phyloP scores from a whole-genome alignment of 1,140 invertebrate species.

The Solenopsis fugax region DNA sequence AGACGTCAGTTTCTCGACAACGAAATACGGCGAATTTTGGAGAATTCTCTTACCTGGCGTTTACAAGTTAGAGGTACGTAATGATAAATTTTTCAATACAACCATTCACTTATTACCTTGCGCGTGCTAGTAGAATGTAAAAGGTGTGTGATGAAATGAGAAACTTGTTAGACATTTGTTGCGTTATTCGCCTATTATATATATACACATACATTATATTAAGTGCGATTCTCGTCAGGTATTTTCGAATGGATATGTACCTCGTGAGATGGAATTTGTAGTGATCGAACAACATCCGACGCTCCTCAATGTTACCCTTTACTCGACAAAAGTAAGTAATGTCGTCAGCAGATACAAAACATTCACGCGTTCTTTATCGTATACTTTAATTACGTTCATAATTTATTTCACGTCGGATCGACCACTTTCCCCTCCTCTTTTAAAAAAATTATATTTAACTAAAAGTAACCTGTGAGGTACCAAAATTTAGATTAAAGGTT shows the following conservation, averaged over 20 bases:
- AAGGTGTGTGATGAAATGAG: not conserved
- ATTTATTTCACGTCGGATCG: not conserved
- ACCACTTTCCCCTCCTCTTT: too few relatives aligned
- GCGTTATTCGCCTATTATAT: not conserved
- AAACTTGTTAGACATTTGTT: not conserved
- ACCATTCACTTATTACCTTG: not conserved
- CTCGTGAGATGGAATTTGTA: conserved; percentile 94
- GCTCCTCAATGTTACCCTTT: conserved; percentile 93
- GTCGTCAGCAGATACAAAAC: not conserved
- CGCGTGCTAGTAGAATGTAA: not conserved
- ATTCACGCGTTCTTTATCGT: not conserved
- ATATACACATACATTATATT: not conserved
- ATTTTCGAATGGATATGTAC: conserved; percentile 93
- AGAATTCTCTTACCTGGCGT: conserved; percentile 94
- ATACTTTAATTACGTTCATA: not conserved
- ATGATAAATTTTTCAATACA: not conserved
- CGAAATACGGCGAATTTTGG: conserved; percentile 98
- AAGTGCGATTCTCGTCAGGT: conserved; percentile 87
- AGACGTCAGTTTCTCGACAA: conserved; percentile 95
- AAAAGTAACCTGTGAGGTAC: too few relatives aligned
- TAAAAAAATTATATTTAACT: too few relatives aligned
- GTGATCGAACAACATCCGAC: conserved; percentile 95
- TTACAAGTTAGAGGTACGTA: conserved; percentile 93
- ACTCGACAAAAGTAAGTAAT: conserved; percentile 92
- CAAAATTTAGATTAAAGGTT: too few relatives aligned